phyloP scores from a whole-genome alignment of 1,140 invertebrate genomes.

The Panagrolaimus sp. region DNA sequence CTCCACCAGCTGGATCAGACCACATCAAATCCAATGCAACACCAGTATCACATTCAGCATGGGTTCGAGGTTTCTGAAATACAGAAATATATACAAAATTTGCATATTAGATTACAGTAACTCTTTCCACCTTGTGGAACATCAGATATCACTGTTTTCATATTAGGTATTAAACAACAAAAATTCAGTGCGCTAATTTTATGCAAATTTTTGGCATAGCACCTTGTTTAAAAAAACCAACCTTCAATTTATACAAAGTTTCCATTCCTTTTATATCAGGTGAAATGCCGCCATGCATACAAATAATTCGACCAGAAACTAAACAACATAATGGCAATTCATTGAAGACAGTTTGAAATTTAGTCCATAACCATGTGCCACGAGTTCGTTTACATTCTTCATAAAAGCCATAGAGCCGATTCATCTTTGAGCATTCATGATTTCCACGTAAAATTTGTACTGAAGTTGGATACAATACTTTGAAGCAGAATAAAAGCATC shows the following conservation, averaged over 20 bases:
- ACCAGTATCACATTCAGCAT: conserved; percentile 63
- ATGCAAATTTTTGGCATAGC: too few relatives aligned
- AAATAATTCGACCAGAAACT: conserved; percentile 79
- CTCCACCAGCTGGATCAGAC: conserved; percentile 54
- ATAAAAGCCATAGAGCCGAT: conserved; percentile 91
- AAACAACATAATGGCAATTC: conserved; percentile 89
- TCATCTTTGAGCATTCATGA: conserved; percentile 69
- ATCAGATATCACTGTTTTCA: conserved; percentile 65
- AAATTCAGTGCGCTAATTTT: neutral
- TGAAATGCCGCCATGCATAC: conserved; percentile 72
- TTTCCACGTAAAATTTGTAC: conserved; percentile 80
- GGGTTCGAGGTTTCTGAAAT: conserved; percentile 34
- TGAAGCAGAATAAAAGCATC: conserved; percentile 75
- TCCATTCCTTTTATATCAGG: conserved; percentile 65
- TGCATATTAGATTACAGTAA: too few relatives aligned
- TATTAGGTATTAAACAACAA: neutral
- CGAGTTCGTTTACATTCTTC: conserved; percentile 85
- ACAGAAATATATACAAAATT: too few relatives aligned
- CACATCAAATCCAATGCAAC: conserved; percentile 67
- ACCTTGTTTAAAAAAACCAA: too few relatives aligned
- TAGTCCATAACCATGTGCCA: conserved; percentile 96
- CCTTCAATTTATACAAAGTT: conserved; percentile 63
- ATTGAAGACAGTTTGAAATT: conserved; percentile 96
- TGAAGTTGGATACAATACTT: conserved; percentile 92
- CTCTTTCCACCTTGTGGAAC: conserved; percentile 67